Evolutionary conservation across 2,113 vertebrate species (phyloP).

Genomic region (Prolemur simus): DNA sequence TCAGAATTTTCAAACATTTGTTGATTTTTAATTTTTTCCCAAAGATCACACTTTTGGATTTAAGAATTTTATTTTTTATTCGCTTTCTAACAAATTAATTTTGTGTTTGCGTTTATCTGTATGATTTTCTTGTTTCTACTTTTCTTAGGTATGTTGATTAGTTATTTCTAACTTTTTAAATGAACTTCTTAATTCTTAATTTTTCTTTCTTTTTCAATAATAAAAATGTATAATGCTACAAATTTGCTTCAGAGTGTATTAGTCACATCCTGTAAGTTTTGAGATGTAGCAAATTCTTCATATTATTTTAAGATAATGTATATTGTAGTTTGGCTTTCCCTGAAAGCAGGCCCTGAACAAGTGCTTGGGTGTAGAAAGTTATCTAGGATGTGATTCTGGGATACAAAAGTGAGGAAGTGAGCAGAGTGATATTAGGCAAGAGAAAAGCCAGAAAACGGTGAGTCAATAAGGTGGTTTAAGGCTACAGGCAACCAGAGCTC

Average conservation of each 20-base stretch:
- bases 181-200: not conserved
- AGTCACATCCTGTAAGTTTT: not conserved
- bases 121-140: not conserved
- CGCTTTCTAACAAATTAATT: not conserved
- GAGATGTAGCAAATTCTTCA: not conserved
- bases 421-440: not conserved
- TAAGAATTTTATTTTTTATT: not conserved
- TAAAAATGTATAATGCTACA: not conserved
- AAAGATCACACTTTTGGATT: not conserved
- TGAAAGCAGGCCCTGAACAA: not conserved
- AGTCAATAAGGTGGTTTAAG: not conserved
- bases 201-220: not conserved
- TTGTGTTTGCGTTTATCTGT: not conserved
- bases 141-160: not conserved
- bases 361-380: not conserved
- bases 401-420: not conserved
- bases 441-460: not conserved
- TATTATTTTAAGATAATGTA: not conserved
- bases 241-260: not conserved
- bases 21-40: not conserved
- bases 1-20: not conserved
- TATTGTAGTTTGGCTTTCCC: not conserved
- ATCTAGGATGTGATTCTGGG: not conserved
- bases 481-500: not conserved
- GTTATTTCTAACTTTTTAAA: not conserved